Evolutionary conservation across 37 sponge, comb jelly and placozoan species (phyloP).

Genomic region (Tethya wilhelma): DNA sequence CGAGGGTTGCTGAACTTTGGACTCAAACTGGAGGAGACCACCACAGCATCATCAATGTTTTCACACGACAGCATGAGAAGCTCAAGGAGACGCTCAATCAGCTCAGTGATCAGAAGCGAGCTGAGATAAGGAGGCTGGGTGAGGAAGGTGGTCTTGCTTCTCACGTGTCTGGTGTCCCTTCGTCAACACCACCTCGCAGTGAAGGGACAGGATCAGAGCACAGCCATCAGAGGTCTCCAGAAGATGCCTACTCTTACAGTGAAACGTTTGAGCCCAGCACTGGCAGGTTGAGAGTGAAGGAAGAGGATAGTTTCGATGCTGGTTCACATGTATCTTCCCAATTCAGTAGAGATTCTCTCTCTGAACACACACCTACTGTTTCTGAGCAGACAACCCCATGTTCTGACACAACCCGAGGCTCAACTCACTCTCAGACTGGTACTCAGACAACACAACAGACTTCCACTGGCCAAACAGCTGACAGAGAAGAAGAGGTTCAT

Average conservation of each 20-base stretch:
- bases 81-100: conserved; percentile 1
- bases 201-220: no score
- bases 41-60: conserved; percentile 76
- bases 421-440: background rate
- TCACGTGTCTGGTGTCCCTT: background rate
- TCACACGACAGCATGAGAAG: conserved; percentile 45
- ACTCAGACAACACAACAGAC: no score
- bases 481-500: conserved; percentile 3
- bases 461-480: no score
- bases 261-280: conserved; percentile 13
- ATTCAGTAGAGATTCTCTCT: conserved; percentile 16
- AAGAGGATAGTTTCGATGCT: no score
- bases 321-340: conserved; percentile 10
- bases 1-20: conserved; percentile 14
- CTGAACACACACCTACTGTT: background rate
- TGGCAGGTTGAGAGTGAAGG: background rate
- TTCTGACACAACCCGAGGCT: background rate
- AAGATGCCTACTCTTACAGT: conserved; percentile 16
- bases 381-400: background rate
- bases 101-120: conserved; percentile 1
- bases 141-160: background rate
- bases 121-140: conserved; percentile 6
- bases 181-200: no score
- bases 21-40: conserved; percentile 64
- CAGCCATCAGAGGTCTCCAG: no score